Conservation (phyloP, 1,140 invertebrate genomes). For the Delia radicum region DNA sequence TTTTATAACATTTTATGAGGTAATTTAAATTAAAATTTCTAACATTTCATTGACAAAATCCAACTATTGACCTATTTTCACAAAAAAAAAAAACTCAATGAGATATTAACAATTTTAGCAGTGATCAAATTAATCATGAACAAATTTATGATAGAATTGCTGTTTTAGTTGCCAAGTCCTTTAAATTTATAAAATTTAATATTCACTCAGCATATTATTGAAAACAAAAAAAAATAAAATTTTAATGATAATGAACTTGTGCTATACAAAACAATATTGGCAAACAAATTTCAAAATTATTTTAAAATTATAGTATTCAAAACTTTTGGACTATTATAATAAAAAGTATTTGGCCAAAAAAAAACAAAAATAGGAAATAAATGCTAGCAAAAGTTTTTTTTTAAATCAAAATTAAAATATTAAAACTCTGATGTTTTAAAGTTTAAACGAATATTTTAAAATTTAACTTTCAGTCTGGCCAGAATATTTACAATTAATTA, state of each 20-base stretch:
- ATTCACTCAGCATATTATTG: neutral
- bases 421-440: neutral
- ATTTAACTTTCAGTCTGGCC: neutral
- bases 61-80: neutral
- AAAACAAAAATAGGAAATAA: neutral
- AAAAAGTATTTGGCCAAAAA: neutral
- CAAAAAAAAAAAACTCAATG: neutral
- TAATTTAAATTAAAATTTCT: too few species aligned
- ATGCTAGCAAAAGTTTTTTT: too few species aligned
- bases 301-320: neutral
- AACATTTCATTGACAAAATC: neutral
- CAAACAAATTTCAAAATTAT: neutral
- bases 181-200: neutral
- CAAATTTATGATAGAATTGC: neutral
- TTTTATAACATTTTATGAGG: too few species aligned
- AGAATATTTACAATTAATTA: neutral
- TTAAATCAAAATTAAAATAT: too few species aligned
- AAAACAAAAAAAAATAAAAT: neutral
- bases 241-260: neutral
- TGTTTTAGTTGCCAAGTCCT: neutral
- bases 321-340: too few species aligned
- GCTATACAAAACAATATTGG: neutral
- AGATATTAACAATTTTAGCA: neutral
- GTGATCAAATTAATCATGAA: neutral
- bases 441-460: neutral